A percentile compares a stretch with the other conserved stretches of the same genome.
Evolutionary conservation across 1,140 invertebrate species (phyloP).

Genomic region (Aphelinus atriplicis): DNA sequence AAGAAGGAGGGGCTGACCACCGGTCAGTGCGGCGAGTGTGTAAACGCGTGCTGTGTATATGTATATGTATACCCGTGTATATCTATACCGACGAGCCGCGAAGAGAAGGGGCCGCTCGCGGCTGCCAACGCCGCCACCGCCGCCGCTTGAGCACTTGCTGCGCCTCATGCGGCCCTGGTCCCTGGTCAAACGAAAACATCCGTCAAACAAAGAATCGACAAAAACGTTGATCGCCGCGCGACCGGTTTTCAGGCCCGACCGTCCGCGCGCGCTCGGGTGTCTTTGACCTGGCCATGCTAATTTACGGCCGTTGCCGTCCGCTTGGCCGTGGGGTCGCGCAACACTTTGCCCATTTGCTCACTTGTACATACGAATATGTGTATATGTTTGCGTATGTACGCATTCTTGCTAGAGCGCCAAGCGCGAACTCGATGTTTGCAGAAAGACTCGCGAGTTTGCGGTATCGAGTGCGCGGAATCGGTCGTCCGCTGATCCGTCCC

Average conservation of each 20-base stretch:
- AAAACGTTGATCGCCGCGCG: constrained; percentile 31
- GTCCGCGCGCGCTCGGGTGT: not conserved
- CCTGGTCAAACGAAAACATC: constrained; percentile 54
- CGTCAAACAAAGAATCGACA: constrained; percentile 46
- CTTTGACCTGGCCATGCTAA: not conserved
- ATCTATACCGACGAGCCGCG: not conserved
- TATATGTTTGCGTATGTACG: not conserved
- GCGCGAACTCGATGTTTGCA: too few relatives aligned
- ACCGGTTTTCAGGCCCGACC: not conserved
- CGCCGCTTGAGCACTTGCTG: not conserved
- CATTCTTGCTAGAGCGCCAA: not conserved
- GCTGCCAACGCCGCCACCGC: not conserved
- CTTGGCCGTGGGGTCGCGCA: not conserved
- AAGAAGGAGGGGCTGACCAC: constrained; percentile 36
- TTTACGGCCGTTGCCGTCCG: not conserved
- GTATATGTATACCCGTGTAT: not conserved
- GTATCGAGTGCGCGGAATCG: too few relatives aligned
- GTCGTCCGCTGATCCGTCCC: too few relatives aligned
- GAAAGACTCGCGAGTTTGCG: too few relatives aligned
- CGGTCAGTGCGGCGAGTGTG: constrained; percentile 25
- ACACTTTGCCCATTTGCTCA: too few relatives aligned
- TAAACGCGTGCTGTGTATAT: too few relatives aligned
- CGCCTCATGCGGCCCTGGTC: constrained; percentile 48
- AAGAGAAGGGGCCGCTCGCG: not conserved
- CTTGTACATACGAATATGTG: not conserved